Evolutionary conservation across 30 jellyfish, hydroid and myxozoan genomes (phyloP).

Genomic region (Aurelia aurita): DNA sequence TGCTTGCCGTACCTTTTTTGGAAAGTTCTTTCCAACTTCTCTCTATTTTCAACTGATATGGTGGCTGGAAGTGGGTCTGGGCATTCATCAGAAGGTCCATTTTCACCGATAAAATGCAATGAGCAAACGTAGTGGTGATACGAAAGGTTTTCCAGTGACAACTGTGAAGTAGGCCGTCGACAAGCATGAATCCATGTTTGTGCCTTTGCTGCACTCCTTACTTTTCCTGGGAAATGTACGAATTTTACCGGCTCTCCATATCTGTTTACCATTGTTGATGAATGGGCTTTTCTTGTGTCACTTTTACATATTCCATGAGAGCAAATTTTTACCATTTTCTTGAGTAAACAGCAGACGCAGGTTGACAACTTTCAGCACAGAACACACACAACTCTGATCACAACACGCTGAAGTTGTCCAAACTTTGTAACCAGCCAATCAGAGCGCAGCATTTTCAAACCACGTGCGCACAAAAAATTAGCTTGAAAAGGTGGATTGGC

Average conservation of each 20-base stretch:
- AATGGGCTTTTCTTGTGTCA: slow-evolving; percentile 27
- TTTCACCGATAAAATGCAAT: slow-evolving; percentile 33
- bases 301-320: slow-evolving; percentile 35
- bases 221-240: slow-evolving; percentile 33
- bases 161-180: slow-evolving; percentile 39
- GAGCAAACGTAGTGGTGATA: slow-evolving; percentile 46
- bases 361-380: slow-evolving; percentile 14
- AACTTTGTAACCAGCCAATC: slow-evolving; percentile 66
- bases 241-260: slow-evolving; percentile 37
- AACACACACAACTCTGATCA: slow-evolving; percentile 36
- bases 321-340: slow-evolving; percentile 48
- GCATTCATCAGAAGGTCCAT: slow-evolving; percentile 30
- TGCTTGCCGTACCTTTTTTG: slow-evolving; percentile 35
- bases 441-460: slow-evolving; percentile 44
- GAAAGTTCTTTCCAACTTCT: slow-evolving; percentile 31
- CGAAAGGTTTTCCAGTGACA: slow-evolving; percentile 25
- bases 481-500: slow-evolving; percentile 66
- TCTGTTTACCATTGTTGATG: slow-evolving; percentile 26
- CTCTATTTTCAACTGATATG: neutral
- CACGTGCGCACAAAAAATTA: slow-evolving; percentile 38
- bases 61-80: slow-evolving; percentile 41
- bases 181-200: slow-evolving; percentile 33
- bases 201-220: slow-evolving; percentile 48
- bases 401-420: slow-evolving; percentile 54
- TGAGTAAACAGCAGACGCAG: neutral